Evolutionary conservation across 2,888 invertebrate genomes (phyloP).

Genomic region (Suillia variegata): DNA sequence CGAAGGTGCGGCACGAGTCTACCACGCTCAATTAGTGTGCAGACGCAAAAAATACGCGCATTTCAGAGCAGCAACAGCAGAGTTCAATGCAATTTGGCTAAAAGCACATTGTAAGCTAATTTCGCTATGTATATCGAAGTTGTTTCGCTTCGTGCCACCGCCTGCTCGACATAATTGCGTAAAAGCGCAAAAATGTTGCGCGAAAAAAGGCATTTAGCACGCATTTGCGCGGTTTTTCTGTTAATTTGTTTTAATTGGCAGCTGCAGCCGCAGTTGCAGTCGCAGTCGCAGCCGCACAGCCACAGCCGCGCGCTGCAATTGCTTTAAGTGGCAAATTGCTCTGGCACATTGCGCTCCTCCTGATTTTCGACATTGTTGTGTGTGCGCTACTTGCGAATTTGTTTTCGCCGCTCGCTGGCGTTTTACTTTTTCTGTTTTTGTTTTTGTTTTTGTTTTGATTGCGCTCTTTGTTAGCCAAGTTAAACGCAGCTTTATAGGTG

Average conservation of each 20-base stretch:
- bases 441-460: no score
- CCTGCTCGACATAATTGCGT: neutral
- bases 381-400: no score
- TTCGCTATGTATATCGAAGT: neutral
- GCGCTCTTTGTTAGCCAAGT: no score
- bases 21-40: constrained; percentile 12
- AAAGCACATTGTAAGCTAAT: neutral
- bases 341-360: no score
- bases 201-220: no score
- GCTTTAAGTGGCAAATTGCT: neutral
- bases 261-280: neutral
- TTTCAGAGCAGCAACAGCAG: neutral
- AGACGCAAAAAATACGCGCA: neutral
- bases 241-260: neutral
- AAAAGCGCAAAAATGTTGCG: neutral
- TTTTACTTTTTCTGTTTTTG: no score
- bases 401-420: no score
- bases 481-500: no score
- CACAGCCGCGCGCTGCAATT: neutral
- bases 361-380: no score
- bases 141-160: neutral
- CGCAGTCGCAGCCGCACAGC: no score
- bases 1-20: neutral
- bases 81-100: neutral
- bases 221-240: neutral